A percentile compares a stretch with the other conserved stretches of the same genome.
phyloP scores from a whole-genome alignment of 2,797 vertebrate genomes.

The Emys orbicularis region DNA sequence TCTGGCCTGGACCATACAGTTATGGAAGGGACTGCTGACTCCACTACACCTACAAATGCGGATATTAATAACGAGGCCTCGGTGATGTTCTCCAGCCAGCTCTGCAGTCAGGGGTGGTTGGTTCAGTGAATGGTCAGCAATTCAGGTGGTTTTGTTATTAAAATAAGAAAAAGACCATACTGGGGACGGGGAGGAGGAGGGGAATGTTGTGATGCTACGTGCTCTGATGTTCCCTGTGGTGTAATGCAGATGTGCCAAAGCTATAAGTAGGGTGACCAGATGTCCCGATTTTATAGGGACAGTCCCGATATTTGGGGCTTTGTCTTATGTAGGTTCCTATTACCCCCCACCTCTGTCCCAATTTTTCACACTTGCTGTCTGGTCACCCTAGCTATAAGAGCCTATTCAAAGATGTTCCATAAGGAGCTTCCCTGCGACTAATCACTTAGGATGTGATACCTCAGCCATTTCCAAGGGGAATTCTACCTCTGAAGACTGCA shows the following conservation, averaged over 20 bases:
- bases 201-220: neutral
- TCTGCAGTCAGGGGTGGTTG: neutral
- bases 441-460: neutral
- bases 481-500: neutral
- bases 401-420: neutral
- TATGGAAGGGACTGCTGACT: neutral
- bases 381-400: neutral
- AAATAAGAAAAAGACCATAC: neutral
- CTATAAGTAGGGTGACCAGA: neutral
- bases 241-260: neutral
- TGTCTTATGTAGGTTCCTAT: too few relatives aligned
- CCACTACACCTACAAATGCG: neutral
- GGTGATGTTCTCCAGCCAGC: too few relatives aligned
- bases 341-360: too few relatives aligned
- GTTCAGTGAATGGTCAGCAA: neutral
- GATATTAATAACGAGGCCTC: neutral
- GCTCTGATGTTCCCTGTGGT: neutral
- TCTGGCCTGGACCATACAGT: neutral
- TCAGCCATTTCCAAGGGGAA: neutral
- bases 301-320: too few relatives aligned
- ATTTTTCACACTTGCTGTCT: too few relatives aligned
- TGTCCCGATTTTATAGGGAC: too few relatives aligned
- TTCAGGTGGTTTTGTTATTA: neutral
- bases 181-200: neutral
- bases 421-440: neutral